Conservation (phyloP, 2,888 invertebrate genomes). For the Apoderus coryli region DNA sequence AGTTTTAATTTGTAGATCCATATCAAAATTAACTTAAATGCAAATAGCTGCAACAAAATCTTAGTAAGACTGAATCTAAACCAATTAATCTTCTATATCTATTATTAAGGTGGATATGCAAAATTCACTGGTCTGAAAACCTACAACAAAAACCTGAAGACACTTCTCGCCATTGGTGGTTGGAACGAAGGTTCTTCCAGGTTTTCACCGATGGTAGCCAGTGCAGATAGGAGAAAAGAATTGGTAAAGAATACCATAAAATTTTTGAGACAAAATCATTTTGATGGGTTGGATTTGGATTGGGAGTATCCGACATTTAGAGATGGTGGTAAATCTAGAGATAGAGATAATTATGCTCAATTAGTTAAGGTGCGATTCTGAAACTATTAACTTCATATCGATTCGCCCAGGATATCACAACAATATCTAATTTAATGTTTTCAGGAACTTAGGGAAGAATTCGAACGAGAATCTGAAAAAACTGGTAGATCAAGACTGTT, state of each 20-base stretch:
- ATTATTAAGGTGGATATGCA: constrained; percentile 90
- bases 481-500: constrained; percentile 67
- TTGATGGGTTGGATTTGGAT: constrained; percentile 85
- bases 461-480: constrained; percentile 71
- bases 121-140: constrained; percentile 88
- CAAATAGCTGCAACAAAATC: too few species aligned
- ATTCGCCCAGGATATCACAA: too few species aligned
- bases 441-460: constrained; percentile 75
- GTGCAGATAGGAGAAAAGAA: constrained; percentile 56
- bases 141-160: constrained; percentile 83
- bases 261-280: constrained; percentile 81
- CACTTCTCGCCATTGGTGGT: constrained; percentile 79
- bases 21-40: too few species aligned
- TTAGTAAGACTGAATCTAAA: too few species aligned
- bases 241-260: constrained; percentile 73
- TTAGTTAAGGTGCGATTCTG: constrained; percentile 62
- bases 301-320: constrained; percentile 81
- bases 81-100: too few species aligned
- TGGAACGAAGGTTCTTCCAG: constrained; percentile 86
- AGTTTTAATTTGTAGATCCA: too few species aligned
- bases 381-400: too few species aligned
- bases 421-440: constrained; percentile 12
- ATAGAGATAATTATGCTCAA: constrained; percentile 75
- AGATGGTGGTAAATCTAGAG: constrained; percentile 67
- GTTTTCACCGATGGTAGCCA: constrained; percentile 82